Evolutionary conservation across 2,888 invertebrate genomes (phyloP).

Genomic region (Callyntrura guangdongensis): DNA sequence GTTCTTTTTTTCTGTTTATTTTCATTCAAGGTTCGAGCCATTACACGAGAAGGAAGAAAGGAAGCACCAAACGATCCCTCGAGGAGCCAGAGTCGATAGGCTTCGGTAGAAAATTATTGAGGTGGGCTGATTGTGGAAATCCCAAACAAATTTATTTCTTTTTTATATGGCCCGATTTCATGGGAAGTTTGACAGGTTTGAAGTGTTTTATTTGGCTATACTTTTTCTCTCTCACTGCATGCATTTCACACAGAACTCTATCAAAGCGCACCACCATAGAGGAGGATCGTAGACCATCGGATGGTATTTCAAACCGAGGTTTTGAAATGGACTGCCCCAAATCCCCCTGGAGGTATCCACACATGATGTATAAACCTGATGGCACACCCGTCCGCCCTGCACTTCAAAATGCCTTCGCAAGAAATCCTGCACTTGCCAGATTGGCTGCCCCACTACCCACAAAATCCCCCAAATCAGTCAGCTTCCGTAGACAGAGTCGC

Average conservation of each 20-base stretch:
- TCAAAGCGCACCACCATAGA: constrained; percentile 86
- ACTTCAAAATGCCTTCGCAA: constrained; percentile 81
- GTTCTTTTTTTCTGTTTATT: constrained; percentile 28
- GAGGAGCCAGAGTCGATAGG: constrained; percentile 88
- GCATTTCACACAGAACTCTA: constrained; percentile 84
- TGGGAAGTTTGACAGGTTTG: neutral
- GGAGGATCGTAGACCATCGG: constrained; percentile 79
- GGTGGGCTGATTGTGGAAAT: constrained; percentile 86
- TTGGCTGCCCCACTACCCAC: constrained; percentile 85
- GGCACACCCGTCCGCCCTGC: constrained; percentile 81
- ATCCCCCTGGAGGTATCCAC: constrained; percentile 89
- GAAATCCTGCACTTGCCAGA: constrained; percentile 86
- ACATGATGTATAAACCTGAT: constrained; percentile 83
- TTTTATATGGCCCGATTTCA: neutral
- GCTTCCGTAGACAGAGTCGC: constrained; percentile 84
- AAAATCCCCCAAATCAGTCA: constrained; percentile 85
- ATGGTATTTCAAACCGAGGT: constrained; percentile 90
- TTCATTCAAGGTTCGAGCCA: constrained; percentile 87
- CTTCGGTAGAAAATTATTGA: constrained; percentile 90
- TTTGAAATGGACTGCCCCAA: constrained; percentile 90
- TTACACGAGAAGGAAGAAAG: constrained; percentile 89
- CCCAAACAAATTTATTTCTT: constrained; percentile 1
- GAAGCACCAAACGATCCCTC: constrained; percentile 87
- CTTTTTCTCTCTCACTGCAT: neutral
- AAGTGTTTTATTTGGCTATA: neutral